These are phyloP conservation scores for Andrena bicolor DNA, from an alignment of 2,888 invertebrate genomes.

Conservation along the genomic window DNA sequence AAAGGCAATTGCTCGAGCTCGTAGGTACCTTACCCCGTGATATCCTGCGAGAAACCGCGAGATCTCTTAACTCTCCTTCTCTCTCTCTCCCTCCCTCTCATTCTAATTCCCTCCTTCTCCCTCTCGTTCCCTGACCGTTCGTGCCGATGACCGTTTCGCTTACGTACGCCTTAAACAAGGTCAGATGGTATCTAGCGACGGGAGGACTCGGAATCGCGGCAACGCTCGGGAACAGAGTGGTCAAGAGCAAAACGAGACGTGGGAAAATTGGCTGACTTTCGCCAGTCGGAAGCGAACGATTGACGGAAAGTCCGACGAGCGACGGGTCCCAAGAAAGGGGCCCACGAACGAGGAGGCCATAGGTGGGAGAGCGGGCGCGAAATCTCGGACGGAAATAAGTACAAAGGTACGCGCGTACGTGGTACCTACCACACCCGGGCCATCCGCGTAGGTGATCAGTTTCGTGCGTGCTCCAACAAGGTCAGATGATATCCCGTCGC, in stretches of 20 bases:
- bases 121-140: slow-evolving; percentile 52
- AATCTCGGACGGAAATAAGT: slow-evolving; percentile 44
- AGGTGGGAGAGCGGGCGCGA: not conserved
- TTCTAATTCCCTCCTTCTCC: not conserved
- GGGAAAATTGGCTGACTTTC: slow-evolving; percentile 39
- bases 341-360: not conserved
- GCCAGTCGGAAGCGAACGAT: not conserved
- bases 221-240: slow-evolving; percentile 22
- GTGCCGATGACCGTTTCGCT: slow-evolving; percentile 66
- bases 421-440: slow-evolving; percentile 38
- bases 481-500: slow-evolving; percentile 68
- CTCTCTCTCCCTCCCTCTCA: not conserved
- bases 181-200: slow-evolving; percentile 73
- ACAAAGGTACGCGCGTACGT: not conserved
- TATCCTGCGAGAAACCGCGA: slow-evolving; percentile 11
- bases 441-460: slow-evolving; percentile 51
- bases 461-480: slow-evolving; percentile 62
- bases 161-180: slow-evolving; percentile 69
- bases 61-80: not conserved
- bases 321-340: not conserved
- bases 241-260: slow-evolving; percentile 31
- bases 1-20: slow-evolving; percentile 1
- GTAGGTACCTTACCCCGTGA: not conserved
- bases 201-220: slow-evolving; percentile 60
- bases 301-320: not conserved